Percentiles rank a stretch among this genome's conserved stretches.
Evolutionary conservation across 37 sponge, comb jelly and placozoan species (phyloP).

Genomic region (Chondrilla cf. caribensis): DNA sequence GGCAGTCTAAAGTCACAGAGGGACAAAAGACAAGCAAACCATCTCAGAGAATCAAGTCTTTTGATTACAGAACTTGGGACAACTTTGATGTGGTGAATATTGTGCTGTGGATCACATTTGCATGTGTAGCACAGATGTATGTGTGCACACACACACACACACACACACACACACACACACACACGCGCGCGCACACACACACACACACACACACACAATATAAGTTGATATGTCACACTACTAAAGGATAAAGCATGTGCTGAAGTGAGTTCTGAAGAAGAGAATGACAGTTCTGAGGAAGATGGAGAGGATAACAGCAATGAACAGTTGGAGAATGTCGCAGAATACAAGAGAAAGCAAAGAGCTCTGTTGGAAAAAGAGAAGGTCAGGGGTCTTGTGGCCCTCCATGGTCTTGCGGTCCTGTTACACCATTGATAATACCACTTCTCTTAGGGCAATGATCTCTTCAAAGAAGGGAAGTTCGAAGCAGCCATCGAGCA

Average conservation of each 20-base stretch:
- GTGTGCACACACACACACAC: not conserved
- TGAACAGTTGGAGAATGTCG: constrained; percentile 36
- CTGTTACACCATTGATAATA: too few relatives aligned
- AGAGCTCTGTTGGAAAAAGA: constrained; percentile 70
- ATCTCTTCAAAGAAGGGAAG: constrained; percentile 71
- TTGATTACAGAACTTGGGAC: constrained; percentile 95
- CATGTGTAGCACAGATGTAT: too few relatives aligned
- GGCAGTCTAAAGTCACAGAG: not conserved
- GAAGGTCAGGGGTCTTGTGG: constrained; percentile 35
- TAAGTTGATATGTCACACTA: not conserved
- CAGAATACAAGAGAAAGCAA: constrained; percentile 43
- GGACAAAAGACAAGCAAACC: not conserved
- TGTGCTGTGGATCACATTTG: too few relatives aligned
- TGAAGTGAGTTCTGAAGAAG: constrained; percentile 40
- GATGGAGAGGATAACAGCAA: constrained; percentile 45
- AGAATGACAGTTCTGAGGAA: not conserved
- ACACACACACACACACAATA: not conserved
- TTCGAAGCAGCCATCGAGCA: constrained; percentile 86
- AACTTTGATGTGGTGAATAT: constrained; percentile 94
- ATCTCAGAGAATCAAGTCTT: constrained; percentile 68
- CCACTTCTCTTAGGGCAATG: constrained; percentile 65
- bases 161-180: not conserved
- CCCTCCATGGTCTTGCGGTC: too few relatives aligned
- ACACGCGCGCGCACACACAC: not conserved
- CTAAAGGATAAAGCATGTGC: constrained; percentile 79